phyloP scores from a whole-genome alignment of 1,140 invertebrate genomes.

The Oppia nitens region DNA sequence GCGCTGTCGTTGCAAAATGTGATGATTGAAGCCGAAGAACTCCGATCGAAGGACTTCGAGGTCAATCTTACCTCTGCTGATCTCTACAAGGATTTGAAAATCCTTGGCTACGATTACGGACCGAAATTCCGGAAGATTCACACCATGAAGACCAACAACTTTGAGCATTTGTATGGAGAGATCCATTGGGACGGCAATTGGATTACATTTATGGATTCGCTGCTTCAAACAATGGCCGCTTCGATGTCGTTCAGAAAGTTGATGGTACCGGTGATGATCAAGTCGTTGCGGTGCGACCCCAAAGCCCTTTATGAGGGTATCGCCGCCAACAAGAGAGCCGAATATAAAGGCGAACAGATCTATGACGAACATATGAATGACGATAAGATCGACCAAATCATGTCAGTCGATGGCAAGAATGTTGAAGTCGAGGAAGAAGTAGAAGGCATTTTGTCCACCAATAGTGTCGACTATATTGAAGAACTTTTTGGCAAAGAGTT shows the following conservation, averaged over 20 bases:
- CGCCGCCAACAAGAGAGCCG: conserved; percentile 25
- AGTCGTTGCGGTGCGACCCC: conserved; percentile 38
- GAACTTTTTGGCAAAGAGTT: too few relatives aligned
- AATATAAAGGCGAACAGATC: neutral
- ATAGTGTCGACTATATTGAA: neutral
- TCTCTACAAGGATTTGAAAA: conserved; percentile 96
- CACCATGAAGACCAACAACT: conserved; percentile 24
- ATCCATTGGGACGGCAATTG: too few relatives aligned
- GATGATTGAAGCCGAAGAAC: neutral
- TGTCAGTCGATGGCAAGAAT: neutral
- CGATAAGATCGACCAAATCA: too few relatives aligned
- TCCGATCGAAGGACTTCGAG: conserved; percentile 19
- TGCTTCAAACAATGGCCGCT: conserved; percentile 35
- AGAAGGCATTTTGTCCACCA: neutral
- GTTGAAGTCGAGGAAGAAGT: neutral
- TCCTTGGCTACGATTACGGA: too few relatives aligned
- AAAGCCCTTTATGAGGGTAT: conserved; percentile 20
- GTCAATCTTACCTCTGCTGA: too few relatives aligned
- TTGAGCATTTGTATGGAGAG: conserved; percentile 27
- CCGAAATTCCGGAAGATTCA: conserved; percentile 59
- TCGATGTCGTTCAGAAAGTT: conserved; percentile 41
- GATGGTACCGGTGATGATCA: conserved; percentile 68
- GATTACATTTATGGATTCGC: conserved; percentile 37
- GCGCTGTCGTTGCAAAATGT: neutral
- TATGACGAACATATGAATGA: neutral